Conservation (phyloP, 1,140 invertebrate genomes). For the Armadillidium nasatum region DNA sequence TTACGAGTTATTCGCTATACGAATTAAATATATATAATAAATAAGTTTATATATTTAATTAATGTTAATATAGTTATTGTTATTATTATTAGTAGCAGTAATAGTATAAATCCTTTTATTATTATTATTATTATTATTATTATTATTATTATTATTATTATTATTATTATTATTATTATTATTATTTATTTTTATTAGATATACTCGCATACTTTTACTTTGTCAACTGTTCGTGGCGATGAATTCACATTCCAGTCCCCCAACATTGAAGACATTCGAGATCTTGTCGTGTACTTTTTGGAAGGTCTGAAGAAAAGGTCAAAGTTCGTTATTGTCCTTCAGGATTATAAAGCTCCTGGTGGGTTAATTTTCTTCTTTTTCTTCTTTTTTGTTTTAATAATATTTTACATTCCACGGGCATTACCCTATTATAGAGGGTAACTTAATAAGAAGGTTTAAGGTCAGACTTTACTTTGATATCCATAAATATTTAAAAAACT, state of each 20-base stretch:
- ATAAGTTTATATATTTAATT: no score
- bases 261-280: conserved; percentile 95
- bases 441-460: no score
- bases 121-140: not conserved
- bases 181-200: conserved; percentile 59
- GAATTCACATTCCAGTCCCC: conserved; percentile 99
- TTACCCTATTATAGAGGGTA: no score
- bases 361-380: conserved; percentile 39
- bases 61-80: no score
- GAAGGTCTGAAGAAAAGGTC: conserved; percentile 95
- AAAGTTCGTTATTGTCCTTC: conserved; percentile 90
- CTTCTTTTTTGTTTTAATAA: no score
- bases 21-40: no score
- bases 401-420: no score
- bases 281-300: conserved; percentile 94
- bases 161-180: conserved; percentile 30
- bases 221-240: conserved; percentile 91
- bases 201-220: conserved; percentile 89
- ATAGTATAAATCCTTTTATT: no score
- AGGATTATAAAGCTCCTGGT: conserved; percentile 88
- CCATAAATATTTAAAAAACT: no score
- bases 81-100: no score
- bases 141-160: conserved; percentile 14
- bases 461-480: no score
- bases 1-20: no score